These are phyloP conservation scores for Tachuris rubrigastra DNA, from an alignment of 2,113 vertebrate species.

Conservation along the genomic window DNA sequence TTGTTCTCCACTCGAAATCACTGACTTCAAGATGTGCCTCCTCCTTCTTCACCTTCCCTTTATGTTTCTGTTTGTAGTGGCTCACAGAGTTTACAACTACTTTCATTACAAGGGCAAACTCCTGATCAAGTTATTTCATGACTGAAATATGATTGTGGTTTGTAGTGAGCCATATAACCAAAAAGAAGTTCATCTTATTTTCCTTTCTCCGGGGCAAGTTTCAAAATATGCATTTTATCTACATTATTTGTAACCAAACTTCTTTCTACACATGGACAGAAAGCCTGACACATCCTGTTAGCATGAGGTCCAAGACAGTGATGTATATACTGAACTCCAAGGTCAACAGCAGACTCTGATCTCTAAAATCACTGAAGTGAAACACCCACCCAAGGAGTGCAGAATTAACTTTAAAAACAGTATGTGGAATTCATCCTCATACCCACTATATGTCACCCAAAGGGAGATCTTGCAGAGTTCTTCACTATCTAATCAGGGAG, in stretches of 20 bases:
- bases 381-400: not conserved
- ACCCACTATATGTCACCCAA: not conserved
- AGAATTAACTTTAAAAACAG: not conserved
- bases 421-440: not conserved
- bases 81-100: not conserved
- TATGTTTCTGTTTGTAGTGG: not conserved
- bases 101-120: not conserved
- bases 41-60: not conserved
- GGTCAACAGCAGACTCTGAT: not conserved
- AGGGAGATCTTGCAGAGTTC: not conserved
- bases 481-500: not conserved
- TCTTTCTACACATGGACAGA: not conserved
- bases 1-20: not conserved
- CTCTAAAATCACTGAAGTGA: constrained; percentile 15
- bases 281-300: not conserved
- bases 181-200: not conserved
- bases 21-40: not conserved
- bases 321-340: not conserved
- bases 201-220: not conserved
- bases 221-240: not conserved
- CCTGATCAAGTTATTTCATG: not conserved
- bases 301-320: not conserved
- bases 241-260: not conserved
- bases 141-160: not conserved
- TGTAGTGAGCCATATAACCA: not conserved